Evolutionary conservation across 2,113 vertebrate species (phyloP).

Genomic region (Notiomystis cincta): DNA sequence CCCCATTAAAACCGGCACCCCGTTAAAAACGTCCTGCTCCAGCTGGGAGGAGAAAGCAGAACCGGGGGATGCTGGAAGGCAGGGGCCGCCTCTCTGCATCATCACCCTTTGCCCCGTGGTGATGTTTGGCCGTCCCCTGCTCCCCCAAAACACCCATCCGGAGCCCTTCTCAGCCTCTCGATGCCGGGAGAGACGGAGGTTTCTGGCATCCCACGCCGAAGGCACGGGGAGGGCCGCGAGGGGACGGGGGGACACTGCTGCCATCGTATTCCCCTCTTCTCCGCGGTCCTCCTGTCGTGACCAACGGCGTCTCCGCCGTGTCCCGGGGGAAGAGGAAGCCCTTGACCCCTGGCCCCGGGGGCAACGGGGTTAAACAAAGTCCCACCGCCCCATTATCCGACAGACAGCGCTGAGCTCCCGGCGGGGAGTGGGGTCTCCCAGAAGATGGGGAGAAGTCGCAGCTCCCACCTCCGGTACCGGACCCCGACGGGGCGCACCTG

Average conservation of each 20-base stretch:
- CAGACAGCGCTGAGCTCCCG: background rate
- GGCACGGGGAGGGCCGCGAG: background rate
- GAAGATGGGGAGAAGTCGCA: background rate
- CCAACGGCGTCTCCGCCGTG: background rate
- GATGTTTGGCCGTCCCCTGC: background rate
- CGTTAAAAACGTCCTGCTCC: background rate
- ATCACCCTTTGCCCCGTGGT: background rate
- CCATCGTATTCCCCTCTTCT: background rate
- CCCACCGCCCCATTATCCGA: conserved; percentile 42
- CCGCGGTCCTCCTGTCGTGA: background rate
- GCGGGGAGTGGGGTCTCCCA: background rate
- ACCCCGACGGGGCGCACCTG: conserved; percentile 12
- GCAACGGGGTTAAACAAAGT: conserved; percentile 59
- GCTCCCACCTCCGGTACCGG: background rate
- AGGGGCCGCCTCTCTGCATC: background rate
- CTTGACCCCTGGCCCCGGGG: conserved; percentile 51
- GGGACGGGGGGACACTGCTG: background rate
- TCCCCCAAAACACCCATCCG: background rate
- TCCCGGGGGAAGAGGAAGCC: conserved; percentile 26
- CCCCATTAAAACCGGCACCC: background rate
- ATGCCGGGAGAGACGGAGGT: background rate
- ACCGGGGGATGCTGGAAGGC: background rate
- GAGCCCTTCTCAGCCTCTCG: background rate
- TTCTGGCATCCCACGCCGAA: background rate
- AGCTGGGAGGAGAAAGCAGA: background rate